Conservation (phyloP, 1,140 invertebrate genomes). For the Campoletis sonorensis region DNA sequence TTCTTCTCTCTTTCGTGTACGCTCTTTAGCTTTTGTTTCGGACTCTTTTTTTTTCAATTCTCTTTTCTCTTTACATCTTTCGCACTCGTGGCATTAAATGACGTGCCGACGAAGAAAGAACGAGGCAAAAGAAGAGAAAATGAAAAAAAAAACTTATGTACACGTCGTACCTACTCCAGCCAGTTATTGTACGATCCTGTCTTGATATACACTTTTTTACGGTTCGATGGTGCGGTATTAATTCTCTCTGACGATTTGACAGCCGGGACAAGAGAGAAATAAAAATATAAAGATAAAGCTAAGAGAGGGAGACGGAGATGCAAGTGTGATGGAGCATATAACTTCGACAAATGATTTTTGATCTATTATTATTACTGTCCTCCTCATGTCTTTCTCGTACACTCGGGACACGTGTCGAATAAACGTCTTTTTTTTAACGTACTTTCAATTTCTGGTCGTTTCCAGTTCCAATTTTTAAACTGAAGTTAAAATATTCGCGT, state of each 20-base stretch:
- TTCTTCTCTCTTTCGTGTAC: conserved; percentile 45
- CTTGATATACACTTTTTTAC: conserved; percentile 71
- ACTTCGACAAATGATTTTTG: not conserved
- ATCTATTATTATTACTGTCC: conserved; percentile 17
- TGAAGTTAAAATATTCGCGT: too few relatives aligned
- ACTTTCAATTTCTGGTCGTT: too few relatives aligned
- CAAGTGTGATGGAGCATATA: not conserved
- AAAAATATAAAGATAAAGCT: not conserved
- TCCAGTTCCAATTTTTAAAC: too few relatives aligned
- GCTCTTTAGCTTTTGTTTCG: conserved; percentile 33
- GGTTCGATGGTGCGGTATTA: conserved; percentile 65
- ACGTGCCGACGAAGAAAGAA: conserved; percentile 3
- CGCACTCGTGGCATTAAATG: conserved; percentile 11
- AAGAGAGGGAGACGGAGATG: not conserved
- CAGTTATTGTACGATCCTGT: conserved; percentile 48
- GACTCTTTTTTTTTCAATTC: conserved; percentile 50
- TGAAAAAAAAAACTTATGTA: conserved; percentile 48
- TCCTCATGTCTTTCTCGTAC: not conserved
- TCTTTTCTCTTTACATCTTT: conserved; percentile 51
- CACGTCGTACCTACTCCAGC: conserved; percentile 41
- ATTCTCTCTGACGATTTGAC: conserved; percentile 69
- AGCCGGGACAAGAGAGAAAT: conserved; percentile 47
- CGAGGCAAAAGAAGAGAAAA: conserved; percentile 16
- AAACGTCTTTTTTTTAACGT: not conserved
- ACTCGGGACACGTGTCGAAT: not conserved